These are phyloP conservation scores for Pyrocephalus nanus DNA, from an alignment of 2,797 vertebrate species.

Conservation along the genomic window DNA sequence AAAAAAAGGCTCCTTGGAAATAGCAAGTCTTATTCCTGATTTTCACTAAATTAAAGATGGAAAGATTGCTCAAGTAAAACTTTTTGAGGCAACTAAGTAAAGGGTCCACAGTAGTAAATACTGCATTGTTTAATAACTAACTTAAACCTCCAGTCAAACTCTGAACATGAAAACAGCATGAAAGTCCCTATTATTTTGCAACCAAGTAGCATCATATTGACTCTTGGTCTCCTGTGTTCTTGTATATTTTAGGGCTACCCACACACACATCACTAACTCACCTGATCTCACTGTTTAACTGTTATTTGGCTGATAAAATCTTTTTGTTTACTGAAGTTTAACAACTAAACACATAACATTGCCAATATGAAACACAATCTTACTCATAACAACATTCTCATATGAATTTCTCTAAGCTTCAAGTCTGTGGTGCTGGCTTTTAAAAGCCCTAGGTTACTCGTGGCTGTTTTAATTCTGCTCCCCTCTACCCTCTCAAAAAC, in stretches of 20 bases:
- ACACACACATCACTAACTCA: not conserved
- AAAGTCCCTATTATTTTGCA: not conserved
- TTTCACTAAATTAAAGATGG: not conserved
- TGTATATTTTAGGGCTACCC: not conserved
- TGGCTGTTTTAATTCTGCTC: not conserved
- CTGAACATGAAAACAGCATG: not conserved
- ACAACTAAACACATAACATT: not conserved
- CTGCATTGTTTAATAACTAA: not conserved
- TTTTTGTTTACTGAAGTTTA: slow-evolving; percentile 6
- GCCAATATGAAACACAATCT: not conserved
- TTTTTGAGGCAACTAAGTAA: not conserved
- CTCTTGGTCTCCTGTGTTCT: not conserved
- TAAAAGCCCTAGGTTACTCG: not conserved
- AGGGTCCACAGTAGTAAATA: not conserved
- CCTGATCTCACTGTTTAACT: not conserved
- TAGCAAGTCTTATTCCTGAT: not conserved
- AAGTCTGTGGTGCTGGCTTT: not conserved
- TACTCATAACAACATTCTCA: not conserved
- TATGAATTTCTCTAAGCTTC: not conserved
- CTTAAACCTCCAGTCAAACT: not conserved
- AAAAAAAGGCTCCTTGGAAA: not conserved
- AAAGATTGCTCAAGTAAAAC: not conserved
- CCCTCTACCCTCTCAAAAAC: not conserved
- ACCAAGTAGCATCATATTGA: not conserved
- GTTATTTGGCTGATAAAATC: not conserved